Conservation (phyloP, 2,113 vertebrate genomes). For the Nothoprocta pentlandii region DNA sequence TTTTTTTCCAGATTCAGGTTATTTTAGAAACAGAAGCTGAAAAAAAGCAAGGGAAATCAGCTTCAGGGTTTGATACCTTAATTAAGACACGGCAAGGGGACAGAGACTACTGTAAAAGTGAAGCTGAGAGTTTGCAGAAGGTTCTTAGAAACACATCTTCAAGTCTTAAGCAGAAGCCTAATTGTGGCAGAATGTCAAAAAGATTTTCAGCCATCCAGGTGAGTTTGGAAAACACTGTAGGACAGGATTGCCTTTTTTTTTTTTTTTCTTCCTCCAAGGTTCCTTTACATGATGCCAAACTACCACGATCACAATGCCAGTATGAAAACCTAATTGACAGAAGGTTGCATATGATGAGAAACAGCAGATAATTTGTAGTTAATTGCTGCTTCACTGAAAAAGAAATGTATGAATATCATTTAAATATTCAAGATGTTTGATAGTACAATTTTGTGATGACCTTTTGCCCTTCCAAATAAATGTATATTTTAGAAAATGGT, state of each 20-base stretch:
- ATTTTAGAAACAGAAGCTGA: conserved; percentile 67
- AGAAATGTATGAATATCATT: too few species aligned
- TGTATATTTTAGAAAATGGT: neutral
- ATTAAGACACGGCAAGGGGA: conserved; percentile 75
- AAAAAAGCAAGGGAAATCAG: conserved; percentile 61
- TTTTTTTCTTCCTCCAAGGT: too few species aligned
- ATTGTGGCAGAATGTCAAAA: conserved; percentile 40
- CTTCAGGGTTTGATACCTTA: conserved; percentile 71
- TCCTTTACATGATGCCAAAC: neutral
- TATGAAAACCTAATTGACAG: neutral
- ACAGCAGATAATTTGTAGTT: neutral
- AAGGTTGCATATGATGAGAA: neutral
- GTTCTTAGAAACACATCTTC: conserved; percentile 72
- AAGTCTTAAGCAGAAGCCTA: conserved; percentile 60
- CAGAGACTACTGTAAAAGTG: conserved; percentile 68
- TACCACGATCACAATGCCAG: neutral
- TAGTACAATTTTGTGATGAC: neutral
- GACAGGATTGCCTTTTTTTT: neutral
- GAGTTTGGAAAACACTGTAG: conserved; percentile 36
- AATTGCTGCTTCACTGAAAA: neutral
- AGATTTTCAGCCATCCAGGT: conserved; percentile 72
- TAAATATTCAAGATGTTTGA: neutral
- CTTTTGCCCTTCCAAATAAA: neutral
- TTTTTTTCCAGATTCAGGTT: conserved; percentile 69
- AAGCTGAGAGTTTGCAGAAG: conserved; percentile 75